These are phyloP conservation scores for Atta cephalotes DNA, from an alignment of 1,140 invertebrate species.

Conservation along the genomic window DNA sequence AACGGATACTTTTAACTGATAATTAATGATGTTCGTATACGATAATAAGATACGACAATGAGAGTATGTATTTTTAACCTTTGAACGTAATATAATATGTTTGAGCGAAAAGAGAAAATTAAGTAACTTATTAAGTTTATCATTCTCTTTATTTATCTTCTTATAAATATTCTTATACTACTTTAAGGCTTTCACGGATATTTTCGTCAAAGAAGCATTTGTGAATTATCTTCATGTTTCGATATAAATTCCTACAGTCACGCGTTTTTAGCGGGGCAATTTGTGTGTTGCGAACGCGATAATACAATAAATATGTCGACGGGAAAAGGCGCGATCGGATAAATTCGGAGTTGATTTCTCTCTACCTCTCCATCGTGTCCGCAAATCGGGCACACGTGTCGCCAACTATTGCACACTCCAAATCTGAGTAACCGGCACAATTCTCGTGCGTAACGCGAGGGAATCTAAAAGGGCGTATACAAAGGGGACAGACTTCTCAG, in stretches of 20 bases:
- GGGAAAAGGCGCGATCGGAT: neutral
- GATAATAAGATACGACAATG: neutral
- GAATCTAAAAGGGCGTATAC: conserved; percentile 22
- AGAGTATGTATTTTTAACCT: neutral
- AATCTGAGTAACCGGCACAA: neutral
- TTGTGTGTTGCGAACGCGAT: neutral
- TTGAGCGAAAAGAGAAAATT: neutral
- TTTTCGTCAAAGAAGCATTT: no score
- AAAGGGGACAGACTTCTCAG: conserved; percentile 51
- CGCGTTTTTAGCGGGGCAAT: neutral
- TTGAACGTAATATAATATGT: neutral
- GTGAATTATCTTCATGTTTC: no score
- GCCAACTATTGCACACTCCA: conserved; percentile 13
- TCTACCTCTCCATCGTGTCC: neutral
- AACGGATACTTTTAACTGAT: neutral
- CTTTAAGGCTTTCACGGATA: no score
- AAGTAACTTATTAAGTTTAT: neutral
- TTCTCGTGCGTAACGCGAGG: conserved; percentile 16
- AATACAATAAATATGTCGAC: neutral
- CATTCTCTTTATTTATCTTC: neutral
- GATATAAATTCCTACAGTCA: neutral
- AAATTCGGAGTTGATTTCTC: conserved; percentile 5
- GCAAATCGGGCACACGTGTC: conserved; percentile 13
- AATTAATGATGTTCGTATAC: neutral
- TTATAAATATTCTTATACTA: no score